A percentile compares a stretch with the other conserved stretches of the same genome.
Evolutionary conservation across 23 tunicate genomes (phyloP).

Genomic region (Trididemnum miniatum): DNA sequence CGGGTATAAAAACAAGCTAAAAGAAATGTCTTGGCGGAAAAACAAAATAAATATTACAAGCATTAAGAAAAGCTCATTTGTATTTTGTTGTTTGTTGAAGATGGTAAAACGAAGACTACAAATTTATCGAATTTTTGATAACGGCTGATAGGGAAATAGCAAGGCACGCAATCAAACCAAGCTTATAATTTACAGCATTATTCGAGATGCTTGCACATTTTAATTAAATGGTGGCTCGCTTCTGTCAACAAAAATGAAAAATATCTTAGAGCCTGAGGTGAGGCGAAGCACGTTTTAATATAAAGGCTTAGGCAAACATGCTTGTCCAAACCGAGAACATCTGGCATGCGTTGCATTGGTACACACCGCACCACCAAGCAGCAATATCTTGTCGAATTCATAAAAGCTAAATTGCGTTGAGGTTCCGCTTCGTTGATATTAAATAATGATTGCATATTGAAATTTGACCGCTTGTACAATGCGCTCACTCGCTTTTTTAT

Average conservation of each 20-base stretch:
- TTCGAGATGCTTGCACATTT: slow-evolving; percentile 9
- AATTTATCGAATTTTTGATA: too few species aligned
- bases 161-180: background rate
- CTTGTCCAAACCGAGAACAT: slow-evolving; percentile 38
- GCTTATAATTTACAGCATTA: background rate
- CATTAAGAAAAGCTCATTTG: too few species aligned
- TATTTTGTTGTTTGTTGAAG: too few species aligned
- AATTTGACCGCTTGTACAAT: too few species aligned
- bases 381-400: background rate
- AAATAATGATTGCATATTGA: too few species aligned
- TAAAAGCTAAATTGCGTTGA: background rate
- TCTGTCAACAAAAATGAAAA: slow-evolving; percentile 11
- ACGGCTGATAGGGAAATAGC: background rate
- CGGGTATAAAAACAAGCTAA: too few species aligned
- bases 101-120: too few species aligned
- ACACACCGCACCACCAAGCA: background rate
- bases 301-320: slow-evolving; percentile 29
- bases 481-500: too few species aligned
- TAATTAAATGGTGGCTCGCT: slow-evolving; percentile 30
- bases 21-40: too few species aligned
- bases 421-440: background rate
- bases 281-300: slow-evolving; percentile 25
- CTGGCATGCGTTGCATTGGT: slow-evolving; percentile 49
- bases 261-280: background rate
- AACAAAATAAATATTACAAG: too few species aligned